Evolutionary conservation across 2,797 vertebrate genomes (phyloP).

Genomic region (Pachyuromys duprasi): DNA sequence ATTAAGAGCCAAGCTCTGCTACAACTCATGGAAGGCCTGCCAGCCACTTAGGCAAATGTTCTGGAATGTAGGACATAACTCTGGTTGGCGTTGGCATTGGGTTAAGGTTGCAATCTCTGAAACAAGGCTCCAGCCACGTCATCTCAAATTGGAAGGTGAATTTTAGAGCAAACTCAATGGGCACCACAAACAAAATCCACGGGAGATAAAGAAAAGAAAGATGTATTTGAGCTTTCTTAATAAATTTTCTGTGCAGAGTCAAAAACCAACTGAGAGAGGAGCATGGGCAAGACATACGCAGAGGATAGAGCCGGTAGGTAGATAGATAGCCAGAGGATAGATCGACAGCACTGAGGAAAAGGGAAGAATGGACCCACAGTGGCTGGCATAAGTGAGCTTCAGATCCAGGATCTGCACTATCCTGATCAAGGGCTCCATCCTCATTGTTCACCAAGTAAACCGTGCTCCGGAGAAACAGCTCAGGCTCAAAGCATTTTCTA

Average conservation of each 20-base stretch:
- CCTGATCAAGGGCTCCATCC: neutral
- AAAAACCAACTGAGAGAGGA: neutral
- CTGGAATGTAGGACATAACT: no score
- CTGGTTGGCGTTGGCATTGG: no score
- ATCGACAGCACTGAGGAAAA: neutral
- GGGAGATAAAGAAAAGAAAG: neutral
- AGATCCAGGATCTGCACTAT: neutral
- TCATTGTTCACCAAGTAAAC: neutral
- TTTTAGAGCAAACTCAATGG: neutral
- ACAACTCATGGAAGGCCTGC: neutral
- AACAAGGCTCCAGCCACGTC: no score
- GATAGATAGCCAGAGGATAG: rapidly evolving
- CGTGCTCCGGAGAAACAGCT: neutral
- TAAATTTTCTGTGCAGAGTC: neutral
- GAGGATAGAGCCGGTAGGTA: no score
- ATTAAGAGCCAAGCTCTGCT: neutral
- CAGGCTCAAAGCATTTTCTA: neutral
- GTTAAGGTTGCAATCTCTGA: no score
- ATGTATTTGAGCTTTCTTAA: neutral
- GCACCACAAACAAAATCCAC: neutral
- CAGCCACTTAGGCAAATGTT: no score
- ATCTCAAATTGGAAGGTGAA: no score
- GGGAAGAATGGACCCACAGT: neutral
- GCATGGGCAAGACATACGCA: neutral
- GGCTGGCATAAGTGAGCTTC: neutral